Evolutionary conservation across 2,888 invertebrate species (phyloP).

Genomic region (Arenicola marina): DNA sequence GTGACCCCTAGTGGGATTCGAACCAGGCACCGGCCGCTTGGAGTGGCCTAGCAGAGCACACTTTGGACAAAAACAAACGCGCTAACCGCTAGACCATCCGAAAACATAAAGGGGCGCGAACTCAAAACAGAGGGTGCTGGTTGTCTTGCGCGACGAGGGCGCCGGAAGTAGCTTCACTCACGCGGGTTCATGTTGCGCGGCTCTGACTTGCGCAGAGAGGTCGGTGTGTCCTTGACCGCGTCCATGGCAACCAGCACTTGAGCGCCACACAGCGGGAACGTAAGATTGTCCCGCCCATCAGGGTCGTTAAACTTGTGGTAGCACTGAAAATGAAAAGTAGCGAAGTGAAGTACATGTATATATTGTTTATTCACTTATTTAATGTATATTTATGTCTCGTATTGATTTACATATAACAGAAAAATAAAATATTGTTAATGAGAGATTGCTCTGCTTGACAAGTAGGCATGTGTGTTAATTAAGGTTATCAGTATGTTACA

Average conservation of each 20-base stretch:
- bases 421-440: no score
- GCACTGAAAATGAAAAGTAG: conserved; percentile 58
- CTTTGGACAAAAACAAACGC: no score
- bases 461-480: no score
- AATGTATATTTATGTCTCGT: background rate
- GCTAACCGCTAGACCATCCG: no score
- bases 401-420: background rate
- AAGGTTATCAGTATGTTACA: no score
- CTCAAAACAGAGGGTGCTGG: no score
- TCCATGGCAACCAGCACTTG: conserved; percentile 87
- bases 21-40: background rate
- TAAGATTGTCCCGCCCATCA: conserved; percentile 35
- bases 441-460: no score
- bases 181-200: conserved; percentile 56
- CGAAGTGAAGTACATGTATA: background rate
- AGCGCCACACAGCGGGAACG: conserved; percentile 81
- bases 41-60: no score
- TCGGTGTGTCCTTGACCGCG: conserved; percentile 82
- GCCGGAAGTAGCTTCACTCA: background rate
- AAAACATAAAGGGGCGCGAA: no score
- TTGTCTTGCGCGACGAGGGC: background rate
- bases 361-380: background rate
- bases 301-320: conserved; percentile 72
- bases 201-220: conserved; percentile 76
- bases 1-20: background rate